Evolutionary conservation across 2,888 invertebrate species (phyloP), one percentile per base, ranked within the genome.

Genomic region (Stenurella melanura): DNA sequence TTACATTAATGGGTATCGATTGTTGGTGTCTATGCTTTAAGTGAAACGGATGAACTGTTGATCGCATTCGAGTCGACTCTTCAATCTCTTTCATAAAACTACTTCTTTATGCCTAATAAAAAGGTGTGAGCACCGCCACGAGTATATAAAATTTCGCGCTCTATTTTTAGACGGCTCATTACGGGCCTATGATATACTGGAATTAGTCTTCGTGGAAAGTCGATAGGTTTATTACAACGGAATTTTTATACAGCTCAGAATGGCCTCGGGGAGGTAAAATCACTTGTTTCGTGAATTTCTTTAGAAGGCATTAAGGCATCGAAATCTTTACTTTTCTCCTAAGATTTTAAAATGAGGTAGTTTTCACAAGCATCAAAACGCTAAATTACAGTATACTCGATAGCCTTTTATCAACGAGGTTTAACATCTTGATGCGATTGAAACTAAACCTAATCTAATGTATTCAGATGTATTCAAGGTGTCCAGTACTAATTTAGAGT

Each of bases 1-100:
- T 83, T 82, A 83, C 80, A 80, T 82, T 83, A 83, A 83, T 83
- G 83, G 83, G 73, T 82, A 84, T 83, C 80, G 84, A 84, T 83
- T 77, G 75, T 75, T 68, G 69, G 71, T 70, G 56, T 73, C 72
- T n/a, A 26, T 63, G 38, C 17, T 54, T n/a, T 12, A 30, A 17
- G 21, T 11, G 26, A 50, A 54, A 60, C 54, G 38, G 42, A 34
- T n/a, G 61, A 63, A 72, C 17, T 54, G 42, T 58, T 72, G 50
- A 63, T 38, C 17, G 42, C 50, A 38, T 70, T 70, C 60, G n/a
- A 58, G 19, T 11, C 18, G 64, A 18, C 26, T 17, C 50, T 66
- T 54, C 19, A 56, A 56, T 70, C 42, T 38, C 38, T 57, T 70
- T 19, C 58, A 19, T 60, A 61, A 61, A 71, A 61, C n/a, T 19